Conservation (phyloP, 2,113 vertebrate genomes). For the Thunnus maccoyii region DNA sequence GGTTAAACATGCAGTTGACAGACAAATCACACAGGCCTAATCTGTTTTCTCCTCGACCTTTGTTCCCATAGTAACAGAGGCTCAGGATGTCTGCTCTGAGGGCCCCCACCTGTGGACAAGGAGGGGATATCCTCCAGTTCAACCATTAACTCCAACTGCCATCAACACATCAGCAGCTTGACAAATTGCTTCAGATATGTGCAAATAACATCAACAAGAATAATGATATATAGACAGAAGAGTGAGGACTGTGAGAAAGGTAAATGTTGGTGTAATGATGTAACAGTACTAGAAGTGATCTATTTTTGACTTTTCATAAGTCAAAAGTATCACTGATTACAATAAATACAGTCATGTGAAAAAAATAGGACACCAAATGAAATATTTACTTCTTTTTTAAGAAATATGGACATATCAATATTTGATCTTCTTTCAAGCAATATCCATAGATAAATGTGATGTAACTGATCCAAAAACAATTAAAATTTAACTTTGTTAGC, state of each 20-base stretch:
- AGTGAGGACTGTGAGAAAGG: background rate
- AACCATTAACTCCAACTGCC: conserved; percentile 42
- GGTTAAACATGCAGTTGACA: conserved; percentile 56
- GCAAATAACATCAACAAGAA: conserved; percentile 9
- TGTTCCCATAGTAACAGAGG: conserved; percentile 40
- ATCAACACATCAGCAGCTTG: conserved; percentile 30
- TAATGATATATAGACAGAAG: background rate
- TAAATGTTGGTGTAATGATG: background rate
- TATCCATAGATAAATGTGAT: too few relatives aligned
- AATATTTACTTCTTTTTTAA: too few relatives aligned
- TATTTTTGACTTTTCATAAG: background rate
- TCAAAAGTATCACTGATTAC: background rate
- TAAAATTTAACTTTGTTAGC: too few relatives aligned
- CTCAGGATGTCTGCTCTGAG: conserved; percentile 62
- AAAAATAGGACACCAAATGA: too few relatives aligned
- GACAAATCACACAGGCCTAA: conserved; percentile 47
- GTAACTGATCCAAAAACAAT: too few relatives aligned
- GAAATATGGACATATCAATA: too few relatives aligned
- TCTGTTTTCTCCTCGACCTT: conserved; percentile 30
- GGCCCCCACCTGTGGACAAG: conserved; percentile 20
- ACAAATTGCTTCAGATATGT: conserved; percentile 33
- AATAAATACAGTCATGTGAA: too few relatives aligned
- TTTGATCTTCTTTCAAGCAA: too few relatives aligned
- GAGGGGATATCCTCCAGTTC: conserved; percentile 42
- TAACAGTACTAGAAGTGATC: too few relatives aligned